These are phyloP conservation scores for Bettongia penicillata DNA, from an alignment of 2,113 vertebrate genomes.

Conservation along the genomic window DNA sequence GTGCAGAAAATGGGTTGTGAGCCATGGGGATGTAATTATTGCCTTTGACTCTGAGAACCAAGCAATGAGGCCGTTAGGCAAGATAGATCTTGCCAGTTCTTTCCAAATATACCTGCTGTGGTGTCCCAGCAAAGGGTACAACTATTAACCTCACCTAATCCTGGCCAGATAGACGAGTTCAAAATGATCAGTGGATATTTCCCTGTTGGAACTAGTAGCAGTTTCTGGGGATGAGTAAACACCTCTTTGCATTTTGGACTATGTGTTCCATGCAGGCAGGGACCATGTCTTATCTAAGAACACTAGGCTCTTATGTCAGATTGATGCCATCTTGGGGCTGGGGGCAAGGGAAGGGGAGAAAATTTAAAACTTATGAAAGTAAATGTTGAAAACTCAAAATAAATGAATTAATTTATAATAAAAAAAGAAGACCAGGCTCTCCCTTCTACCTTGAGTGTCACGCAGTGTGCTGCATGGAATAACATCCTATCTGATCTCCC, in stretches of 20 bases:
- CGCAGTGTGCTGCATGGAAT: background rate
- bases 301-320: too few relatives aligned
- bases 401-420: too few relatives aligned
- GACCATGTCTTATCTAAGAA: background rate
- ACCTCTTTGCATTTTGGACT: background rate
- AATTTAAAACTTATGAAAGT: too few relatives aligned
- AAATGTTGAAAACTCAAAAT: too few relatives aligned
- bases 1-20: background rate
- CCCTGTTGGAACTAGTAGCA: background rate
- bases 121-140: background rate
- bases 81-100: background rate
- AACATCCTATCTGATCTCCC: background rate
- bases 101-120: background rate
- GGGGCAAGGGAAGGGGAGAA: too few relatives aligned
- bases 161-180: background rate
- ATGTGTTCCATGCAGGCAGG: background rate
- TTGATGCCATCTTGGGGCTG: too few relatives aligned
- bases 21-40: background rate
- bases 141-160: accelerated
- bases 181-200: background rate
- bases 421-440: background rate
- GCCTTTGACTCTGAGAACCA: background rate
- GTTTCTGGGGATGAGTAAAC: background rate
- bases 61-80: background rate
- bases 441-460: background rate